These are phyloP conservation scores for Ellobius talpinus DNA, from an alignment of 2,113 vertebrate species.

Conservation along the genomic window DNA sequence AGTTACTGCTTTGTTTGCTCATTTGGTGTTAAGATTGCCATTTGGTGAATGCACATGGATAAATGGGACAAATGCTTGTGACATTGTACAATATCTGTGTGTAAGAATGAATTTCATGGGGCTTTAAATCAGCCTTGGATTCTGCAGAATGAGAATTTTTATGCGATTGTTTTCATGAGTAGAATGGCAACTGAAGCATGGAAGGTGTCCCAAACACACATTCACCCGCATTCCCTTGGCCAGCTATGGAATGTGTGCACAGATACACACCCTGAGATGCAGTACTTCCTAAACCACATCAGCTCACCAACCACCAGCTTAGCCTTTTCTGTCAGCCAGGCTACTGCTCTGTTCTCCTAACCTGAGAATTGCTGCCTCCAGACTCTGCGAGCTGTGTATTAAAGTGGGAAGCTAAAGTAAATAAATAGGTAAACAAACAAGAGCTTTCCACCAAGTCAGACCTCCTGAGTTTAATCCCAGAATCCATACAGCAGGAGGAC, in stretches of 20 bases:
- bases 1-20: neutral
- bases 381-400: neutral
- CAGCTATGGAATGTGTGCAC: neutral
- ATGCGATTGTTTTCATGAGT: neutral
- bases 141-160: neutral
- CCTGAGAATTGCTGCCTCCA: accelerated
- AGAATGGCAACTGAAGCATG: neutral
- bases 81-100: neutral
- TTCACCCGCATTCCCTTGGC: neutral
- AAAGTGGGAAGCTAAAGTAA: neutral
- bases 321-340: neutral
- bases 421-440: neutral
- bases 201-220: neutral
- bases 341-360: neutral
- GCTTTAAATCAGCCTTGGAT: neutral
- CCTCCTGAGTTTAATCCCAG: neutral
- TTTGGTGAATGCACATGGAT: neutral
- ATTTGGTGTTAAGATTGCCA: neutral
- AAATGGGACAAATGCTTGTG: neutral
- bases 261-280: neutral
- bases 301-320: neutral
- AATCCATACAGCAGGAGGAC: too few relatives aligned
- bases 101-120: neutral
- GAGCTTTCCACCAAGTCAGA: neutral
- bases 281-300: neutral